Evolutionary conservation across 2,888 invertebrate genomes (phyloP), one percentile per base, ranked within the genome.

Genomic region (Rhabditoides inermis): DNA sequence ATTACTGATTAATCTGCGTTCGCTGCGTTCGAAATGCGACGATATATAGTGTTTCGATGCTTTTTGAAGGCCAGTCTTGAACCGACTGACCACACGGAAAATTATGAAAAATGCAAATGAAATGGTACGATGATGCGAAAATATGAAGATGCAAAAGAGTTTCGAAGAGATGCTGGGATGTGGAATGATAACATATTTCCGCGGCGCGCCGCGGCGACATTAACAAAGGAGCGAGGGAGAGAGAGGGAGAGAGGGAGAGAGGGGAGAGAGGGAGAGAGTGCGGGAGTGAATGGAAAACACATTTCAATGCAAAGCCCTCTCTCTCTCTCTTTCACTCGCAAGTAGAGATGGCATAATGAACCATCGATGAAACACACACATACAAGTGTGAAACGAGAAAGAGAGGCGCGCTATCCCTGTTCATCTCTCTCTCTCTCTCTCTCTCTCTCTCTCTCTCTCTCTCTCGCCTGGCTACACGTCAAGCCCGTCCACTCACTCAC

Each of bases 391-490:
- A n/a, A n/a, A n/a, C n/a, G n/a, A n/a, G n/a, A n/a, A n/a, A n/a
- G n/a, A n/a, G n/a, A n/a, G n/a, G n/a, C n/a, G n/a, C n/a, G n/a
- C n/a, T n/a, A n/a, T n/a, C n/a, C n/a, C n/a, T n/a, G n/a, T n/a
- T n/a, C n/a, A n/a, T n/a, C 22, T 47, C 26, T 47, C 27, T 47
- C 32, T 47, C 47, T 47, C 47, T 22, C 37, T 47, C 12, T 47
- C 20, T 47, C 47, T 18, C 15, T 46, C 15, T 25, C 26, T 27
- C 37, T 18, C 27, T 26, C 27, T 23, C 23, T 36, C 36, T 30
- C 47, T 15, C 27, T 36, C 27, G 2, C 3, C 6, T 39, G 10
- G n/a, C 15, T 18, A 6, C 20, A 12, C 39, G 6, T 39, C n/a
- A 7, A 39, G 6, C 6, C 6, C 6, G n/a, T 20, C 20, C 6